Evolutionary conservation across 1,140 invertebrate genomes (phyloP), one percentile per base, ranked within the genome.

Genomic region (Macrocentrus cingulum): DNA sequence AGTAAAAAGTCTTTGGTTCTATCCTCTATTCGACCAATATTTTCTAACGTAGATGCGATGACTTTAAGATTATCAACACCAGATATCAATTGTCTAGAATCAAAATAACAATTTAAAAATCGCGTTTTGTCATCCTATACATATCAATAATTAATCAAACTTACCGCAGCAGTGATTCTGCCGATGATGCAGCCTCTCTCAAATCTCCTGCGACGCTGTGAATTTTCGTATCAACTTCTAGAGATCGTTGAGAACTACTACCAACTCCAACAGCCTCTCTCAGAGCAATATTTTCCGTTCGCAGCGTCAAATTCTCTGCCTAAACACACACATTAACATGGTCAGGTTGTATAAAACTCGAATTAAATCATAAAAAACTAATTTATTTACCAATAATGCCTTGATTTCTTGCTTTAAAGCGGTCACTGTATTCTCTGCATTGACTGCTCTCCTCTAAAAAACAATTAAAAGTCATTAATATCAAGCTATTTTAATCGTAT

Each of bases 51-150:
- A 29, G 82, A 79, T 9, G 84, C 84, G 65, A 88, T 81, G 56
- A 85, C 77, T 61, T 84, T 77, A 34, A 88, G 71, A 76, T 87
- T 87, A 59, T 84, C 84, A 18, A 88, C 85, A 23, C 87, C 87
- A 34, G 78, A 82, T 65, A 88, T 77, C 29, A 88, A 62, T 80
- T 87, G 85, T 62, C 86, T 87, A 61, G 29, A 74, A 75, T 49
- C 29, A 62, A 53, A n/a, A n/a, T n/a, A n/a, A n/a, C n/a, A n/a
- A n/a, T n/a, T n/a, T n/a, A n/a, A n/a, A n/a, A n/a, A n/a, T n/a
- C n/a, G n/a, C n/a, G n/a, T n/a, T n/a, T n/a, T n/a, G n/a, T n/a
- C n/a, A n/a, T n/a, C n/a, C n/a, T n/a, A n/a, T n/a, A n/a, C n/a
- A n/a, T n/a, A n/a, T n/a, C n/a, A n/a, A n/a, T n/a, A 45, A 20